A percentile compares a stretch with the other conserved stretches of the same genome.
These are phyloP conservation scores for Parapsyche elsis DNA, from an alignment of 1,140 invertebrate species.

Conservation along the genomic window DNA sequence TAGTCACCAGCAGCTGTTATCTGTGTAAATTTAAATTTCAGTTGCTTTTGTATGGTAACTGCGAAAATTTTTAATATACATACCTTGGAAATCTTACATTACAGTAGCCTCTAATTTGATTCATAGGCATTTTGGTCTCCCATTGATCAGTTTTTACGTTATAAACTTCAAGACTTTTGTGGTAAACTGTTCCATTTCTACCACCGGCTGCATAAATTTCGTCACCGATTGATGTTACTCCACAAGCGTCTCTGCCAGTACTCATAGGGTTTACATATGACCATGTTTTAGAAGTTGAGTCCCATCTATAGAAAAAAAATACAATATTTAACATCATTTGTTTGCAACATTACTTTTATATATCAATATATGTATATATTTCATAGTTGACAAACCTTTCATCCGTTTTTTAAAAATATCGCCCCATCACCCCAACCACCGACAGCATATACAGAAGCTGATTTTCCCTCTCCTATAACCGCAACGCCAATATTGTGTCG, in stretches of 20 bases:
- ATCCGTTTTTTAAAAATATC: neutral
- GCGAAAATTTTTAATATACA: too few species aligned
- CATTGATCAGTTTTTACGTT: neutral
- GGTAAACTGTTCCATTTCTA: neutral
- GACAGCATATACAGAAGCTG: neutral
- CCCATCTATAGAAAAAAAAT: neutral
- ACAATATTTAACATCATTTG: neutral
- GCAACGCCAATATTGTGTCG: neutral
- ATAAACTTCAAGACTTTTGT: neutral
- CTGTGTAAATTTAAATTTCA: too few species aligned
- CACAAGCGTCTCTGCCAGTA: neutral
- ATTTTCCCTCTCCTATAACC: slow-evolving; percentile 1
- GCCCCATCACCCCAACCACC: neutral
- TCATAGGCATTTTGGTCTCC: neutral
- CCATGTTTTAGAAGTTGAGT: neutral
- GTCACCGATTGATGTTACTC: neutral
- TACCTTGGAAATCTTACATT: neutral
- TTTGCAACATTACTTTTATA: neutral
- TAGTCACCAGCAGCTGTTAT: neutral
- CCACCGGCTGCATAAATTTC: slow-evolving; percentile 7
- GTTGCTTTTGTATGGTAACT: too few species aligned
- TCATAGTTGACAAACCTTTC: slow-evolving; percentile 18
- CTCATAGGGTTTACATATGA: neutral
- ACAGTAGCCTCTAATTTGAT: neutral
- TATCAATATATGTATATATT: too few species aligned